Evolutionary conservation across 2,113 vertebrate genomes (phyloP), one percentile per base, ranked within the genome.

Genomic region (Psilopogon haemacephalus): DNA sequence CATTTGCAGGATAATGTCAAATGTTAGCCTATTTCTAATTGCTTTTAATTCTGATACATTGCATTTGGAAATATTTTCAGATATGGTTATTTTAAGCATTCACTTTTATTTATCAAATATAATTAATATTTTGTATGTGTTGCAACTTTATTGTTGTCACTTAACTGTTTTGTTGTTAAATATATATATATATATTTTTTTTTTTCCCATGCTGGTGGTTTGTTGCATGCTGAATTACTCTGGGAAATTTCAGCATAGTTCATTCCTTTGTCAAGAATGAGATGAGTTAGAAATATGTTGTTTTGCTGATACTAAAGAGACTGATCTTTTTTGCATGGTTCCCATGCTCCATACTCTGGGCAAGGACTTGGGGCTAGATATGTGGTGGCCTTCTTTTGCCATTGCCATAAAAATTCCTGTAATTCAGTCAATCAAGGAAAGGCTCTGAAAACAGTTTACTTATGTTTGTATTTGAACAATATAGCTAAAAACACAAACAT

Each of bases 181-280:
- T n/a, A n/a, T n/a, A n/a, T n/a, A n/a, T n/a, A n/a, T n/a, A n/a
- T n/a, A n/a, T n/a, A n/a, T n/a, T n/a, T 44, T 76, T 17, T 15
- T 46, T 52, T 73, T 64, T 23, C 8, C 56, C 23, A 30, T 27
- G 7, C 60, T 85, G 69, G 17, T 42, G 73, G 60, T 8, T 65
- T 69, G 54, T 62, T 90, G 55, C 37, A 59, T 55, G 67, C n/a
- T 93, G 89, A 89, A 84, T 85, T 87, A 89, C 87, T 75, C 74
- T 40, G 71, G 84, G 82, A 84, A 81, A 89, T 20, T 82, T 90
- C 77, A 82, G 63, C 59, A 84, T 30, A 69, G 26, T 69, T 92
- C 59, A 95, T 44, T 40, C 35, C 33, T 80, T 92, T 95, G 56
- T 92, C 77, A 95, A 72, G 65, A 59, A 78, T 8, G 38, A 75